Evolutionary conservation across 2,113 vertebrate genomes (phyloP).

Genomic region (Muntiacus reevesi): DNA sequence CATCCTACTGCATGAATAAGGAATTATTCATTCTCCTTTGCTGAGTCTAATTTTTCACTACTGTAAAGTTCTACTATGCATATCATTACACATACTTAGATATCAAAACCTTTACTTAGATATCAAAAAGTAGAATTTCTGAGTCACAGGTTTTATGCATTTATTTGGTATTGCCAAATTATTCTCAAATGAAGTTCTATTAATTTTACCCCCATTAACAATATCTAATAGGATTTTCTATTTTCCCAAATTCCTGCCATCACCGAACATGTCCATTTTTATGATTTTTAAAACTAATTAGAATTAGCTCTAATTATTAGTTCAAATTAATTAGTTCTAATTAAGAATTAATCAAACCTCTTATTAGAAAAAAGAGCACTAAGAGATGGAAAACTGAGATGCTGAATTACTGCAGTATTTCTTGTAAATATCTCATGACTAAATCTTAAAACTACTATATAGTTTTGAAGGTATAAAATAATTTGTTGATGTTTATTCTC

Average conservation of each 20-base stretch:
- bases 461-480: conserved; percentile 3
- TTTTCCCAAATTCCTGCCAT: not conserved
- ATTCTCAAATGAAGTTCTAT: not conserved
- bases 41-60: conserved; percentile 12
- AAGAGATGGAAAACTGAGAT: not conserved
- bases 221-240: not conserved
- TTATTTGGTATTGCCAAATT: not conserved
- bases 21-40: not conserved
- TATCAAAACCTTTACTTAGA: not conserved
- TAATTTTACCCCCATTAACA: not conserved
- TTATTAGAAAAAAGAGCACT: not conserved
- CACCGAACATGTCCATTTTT: not conserved
- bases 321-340: not conserved
- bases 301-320: not conserved
- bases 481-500: not conserved
- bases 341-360: not conserved
- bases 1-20: not conserved
- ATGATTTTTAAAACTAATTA: not conserved
- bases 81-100: not conserved
- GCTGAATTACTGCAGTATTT: not conserved
- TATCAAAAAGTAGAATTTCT: not conserved
- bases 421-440: not conserved
- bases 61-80: not conserved
- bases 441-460: conserved; percentile 15
- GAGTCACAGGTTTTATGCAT: not conserved